Percentiles rank a stretch among this genome's conserved stretches.
These are phyloP conservation scores for Cephus pygmeus DNA, from an alignment of 2,888 invertebrate genomes.

Conservation along the genomic window DNA sequence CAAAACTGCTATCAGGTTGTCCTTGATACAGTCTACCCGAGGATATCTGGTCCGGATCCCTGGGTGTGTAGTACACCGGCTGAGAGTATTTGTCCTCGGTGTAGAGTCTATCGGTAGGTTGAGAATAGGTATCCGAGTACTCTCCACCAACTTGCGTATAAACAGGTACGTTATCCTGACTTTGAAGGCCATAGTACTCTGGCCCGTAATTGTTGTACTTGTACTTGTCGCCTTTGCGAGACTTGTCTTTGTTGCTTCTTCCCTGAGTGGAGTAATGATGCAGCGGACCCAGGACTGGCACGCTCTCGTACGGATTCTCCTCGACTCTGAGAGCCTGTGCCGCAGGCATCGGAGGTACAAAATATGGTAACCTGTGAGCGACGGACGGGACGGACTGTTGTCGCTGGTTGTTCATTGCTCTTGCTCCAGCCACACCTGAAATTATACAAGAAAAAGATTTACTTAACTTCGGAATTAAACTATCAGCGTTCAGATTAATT, in stretches of 20 bases:
- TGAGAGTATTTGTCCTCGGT: slow-evolving; percentile 57
- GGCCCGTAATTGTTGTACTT: slow-evolving; percentile 38
- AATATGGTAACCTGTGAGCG: slow-evolving; percentile 57
- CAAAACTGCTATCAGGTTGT: slow-evolving; percentile 75
- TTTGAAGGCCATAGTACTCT: slow-evolving; percentile 54
- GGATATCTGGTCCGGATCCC: slow-evolving; percentile 50
- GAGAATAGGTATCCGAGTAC: slow-evolving; percentile 59
- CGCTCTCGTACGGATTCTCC: slow-evolving; percentile 73
- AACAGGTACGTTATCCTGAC: slow-evolving; percentile 50
- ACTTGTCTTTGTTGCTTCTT: slow-evolving; percentile 58
- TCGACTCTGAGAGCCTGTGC: slow-evolving; percentile 61
- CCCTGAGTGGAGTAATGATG: slow-evolving; percentile 63
- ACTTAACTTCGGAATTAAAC: neutral
- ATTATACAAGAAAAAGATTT: neutral
- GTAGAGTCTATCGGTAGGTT: slow-evolving; percentile 57
- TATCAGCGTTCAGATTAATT: neutral
- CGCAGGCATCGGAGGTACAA: slow-evolving; percentile 60
- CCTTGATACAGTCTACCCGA: slow-evolving; percentile 56
- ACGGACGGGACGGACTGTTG: slow-evolving; percentile 60
- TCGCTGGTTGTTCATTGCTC: slow-evolving; percentile 49
- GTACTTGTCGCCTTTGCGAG: slow-evolving; percentile 32
- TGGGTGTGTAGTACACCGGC: slow-evolving; percentile 55
- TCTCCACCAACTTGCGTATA: slow-evolving; percentile 56
- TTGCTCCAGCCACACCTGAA: slow-evolving; percentile 56
- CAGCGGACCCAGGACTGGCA: slow-evolving; percentile 74